These are phyloP conservation scores for Myrmecophaga tridactyla DNA, from an alignment of 2,113 vertebrate species.

Conservation along the genomic window DNA sequence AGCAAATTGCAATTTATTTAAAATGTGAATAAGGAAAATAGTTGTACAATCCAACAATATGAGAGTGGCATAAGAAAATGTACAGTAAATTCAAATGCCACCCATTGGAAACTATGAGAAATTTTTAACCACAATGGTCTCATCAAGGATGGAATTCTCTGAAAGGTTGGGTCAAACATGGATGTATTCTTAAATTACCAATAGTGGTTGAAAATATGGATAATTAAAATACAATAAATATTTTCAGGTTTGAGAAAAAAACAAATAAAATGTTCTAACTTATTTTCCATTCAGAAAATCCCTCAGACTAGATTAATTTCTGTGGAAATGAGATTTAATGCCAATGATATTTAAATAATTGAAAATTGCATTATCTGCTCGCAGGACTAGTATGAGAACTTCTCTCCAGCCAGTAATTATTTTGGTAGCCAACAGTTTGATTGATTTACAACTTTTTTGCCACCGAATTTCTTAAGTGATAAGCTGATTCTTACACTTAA, in stretches of 20 bases:
- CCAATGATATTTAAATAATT: background rate
- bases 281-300: background rate
- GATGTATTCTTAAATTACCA: background rate
- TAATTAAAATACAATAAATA: background rate
- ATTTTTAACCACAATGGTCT: background rate
- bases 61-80: background rate
- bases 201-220: background rate
- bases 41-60: background rate
- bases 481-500: background rate
- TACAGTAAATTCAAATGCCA: rapidly evolving
- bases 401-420: background rate
- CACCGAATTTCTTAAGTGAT: background rate
- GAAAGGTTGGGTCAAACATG: background rate
- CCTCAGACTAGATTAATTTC: constrained; percentile 4
- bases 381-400: background rate
- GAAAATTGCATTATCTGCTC: background rate
- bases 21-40: background rate
- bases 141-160: background rate
- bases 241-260: background rate
- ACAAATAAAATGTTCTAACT: background rate
- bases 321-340: background rate
- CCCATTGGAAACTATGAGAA: rapidly evolving
- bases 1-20: background rate
- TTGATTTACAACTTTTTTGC: background rate
- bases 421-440: background rate